Conservation (phyloP, 2,888 invertebrate species). For the Leptopterna dolabrata region DNA sequence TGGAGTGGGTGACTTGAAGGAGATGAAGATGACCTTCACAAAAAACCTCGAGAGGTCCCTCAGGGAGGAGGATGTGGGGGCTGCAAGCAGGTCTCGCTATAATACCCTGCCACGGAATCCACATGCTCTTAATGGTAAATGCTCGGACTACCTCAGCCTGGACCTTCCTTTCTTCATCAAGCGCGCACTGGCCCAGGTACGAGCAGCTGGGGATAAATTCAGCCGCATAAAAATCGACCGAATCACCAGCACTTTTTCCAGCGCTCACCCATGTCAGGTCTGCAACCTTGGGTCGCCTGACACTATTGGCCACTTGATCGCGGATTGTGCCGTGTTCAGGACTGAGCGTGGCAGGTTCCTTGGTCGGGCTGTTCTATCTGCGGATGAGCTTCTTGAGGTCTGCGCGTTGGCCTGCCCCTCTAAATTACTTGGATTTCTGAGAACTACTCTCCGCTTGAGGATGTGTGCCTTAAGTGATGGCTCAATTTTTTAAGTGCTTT, state of each 20-base stretch:
- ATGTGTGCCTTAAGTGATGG: too few relatives aligned
- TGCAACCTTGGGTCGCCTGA: constrained; percentile 9
- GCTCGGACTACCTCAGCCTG: neutral
- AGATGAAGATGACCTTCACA: neutral
- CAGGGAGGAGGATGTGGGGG: neutral
- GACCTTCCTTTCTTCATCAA: neutral
- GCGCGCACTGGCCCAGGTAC: neutral
- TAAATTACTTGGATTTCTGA: neutral
- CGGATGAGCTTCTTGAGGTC: neutral
- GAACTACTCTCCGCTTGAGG: neutral
- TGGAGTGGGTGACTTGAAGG: too few relatives aligned
- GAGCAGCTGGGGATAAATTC: neutral
- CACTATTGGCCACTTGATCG: neutral
- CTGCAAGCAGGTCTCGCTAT: neutral
- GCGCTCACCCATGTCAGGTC: neutral
- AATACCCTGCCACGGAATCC: neutral
- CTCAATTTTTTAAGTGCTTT: too few relatives aligned
- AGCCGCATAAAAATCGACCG: neutral
- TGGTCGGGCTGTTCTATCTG: neutral
- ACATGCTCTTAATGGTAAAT: neutral
- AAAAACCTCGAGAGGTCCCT: neutral
- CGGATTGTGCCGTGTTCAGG: neutral
- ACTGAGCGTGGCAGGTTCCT: neutral
- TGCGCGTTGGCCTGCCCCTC: neutral
- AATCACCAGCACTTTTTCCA: neutral